These are phyloP conservation scores for Muscicapa striata DNA, from an alignment of 2,797 vertebrate species.

Conservation along the genomic window DNA sequence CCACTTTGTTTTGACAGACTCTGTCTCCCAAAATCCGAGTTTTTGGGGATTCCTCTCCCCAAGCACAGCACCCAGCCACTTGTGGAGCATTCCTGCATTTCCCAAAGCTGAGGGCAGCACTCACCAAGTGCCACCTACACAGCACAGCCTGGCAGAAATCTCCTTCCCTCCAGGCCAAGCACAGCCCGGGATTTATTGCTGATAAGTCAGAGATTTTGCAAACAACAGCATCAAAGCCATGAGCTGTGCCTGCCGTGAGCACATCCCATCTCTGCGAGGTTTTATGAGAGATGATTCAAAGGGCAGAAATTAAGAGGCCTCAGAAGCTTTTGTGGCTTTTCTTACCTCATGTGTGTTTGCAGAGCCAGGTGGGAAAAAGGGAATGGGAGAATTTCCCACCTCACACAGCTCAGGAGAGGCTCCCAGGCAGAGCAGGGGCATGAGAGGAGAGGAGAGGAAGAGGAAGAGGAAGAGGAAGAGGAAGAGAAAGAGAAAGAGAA, in stretches of 20 bases:
- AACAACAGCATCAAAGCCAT: neutral
- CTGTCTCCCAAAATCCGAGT: neutral
- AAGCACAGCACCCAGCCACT: neutral
- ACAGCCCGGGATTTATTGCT: neutral
- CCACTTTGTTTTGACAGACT: neutral
- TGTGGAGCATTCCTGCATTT: fast-evolving
- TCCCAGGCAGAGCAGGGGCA: neutral
- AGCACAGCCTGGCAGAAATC: neutral
- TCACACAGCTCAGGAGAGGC: neutral
- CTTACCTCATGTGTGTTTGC: neutral
- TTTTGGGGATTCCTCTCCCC: neutral
- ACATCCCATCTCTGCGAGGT: neutral
- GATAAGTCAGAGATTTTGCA: neutral
- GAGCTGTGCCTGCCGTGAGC: neutral
- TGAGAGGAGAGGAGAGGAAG: no score
- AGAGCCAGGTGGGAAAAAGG: no score
- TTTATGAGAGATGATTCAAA: neutral
- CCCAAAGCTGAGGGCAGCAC: neutral
- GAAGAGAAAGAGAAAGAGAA: no score
- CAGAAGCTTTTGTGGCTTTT: neutral
- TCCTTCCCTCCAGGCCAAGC: neutral
- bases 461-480: no score
- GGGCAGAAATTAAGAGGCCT: neutral
- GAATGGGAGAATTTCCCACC: no score
- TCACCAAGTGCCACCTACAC: neutral